Base-by-base conservation (phyloP, 2,113 vertebrate species). In the Cynopterus brachyotis region DNA sequence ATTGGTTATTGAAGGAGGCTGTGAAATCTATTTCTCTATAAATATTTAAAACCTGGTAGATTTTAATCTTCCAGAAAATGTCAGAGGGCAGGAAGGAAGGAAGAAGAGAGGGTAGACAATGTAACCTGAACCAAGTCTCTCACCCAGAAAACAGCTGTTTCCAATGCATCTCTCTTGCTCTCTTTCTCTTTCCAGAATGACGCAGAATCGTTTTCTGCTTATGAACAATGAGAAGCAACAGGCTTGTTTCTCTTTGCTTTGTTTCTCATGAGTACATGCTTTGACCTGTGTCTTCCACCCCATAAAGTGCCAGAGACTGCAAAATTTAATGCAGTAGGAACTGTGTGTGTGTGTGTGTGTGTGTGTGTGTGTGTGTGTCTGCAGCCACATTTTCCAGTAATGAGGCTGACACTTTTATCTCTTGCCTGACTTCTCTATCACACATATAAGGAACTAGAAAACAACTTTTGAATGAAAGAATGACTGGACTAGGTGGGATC, bases 51-150 rank as follows among this genome's bases (percentile, higher is more conserved):
- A 96, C 35, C 19, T 32, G 42, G 32, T 10, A 85, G 72, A 50
- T 80, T 92, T 89, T 57, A 62, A 92, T 76, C 76, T 89, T 82
- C n/a, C 53, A 95, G 76, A 72, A 50, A 50, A 57, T 35, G 32
- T 69, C 69, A 70, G 13, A 90, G 24, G 5, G 5, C 60, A 88
- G 42, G 42, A 40, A 45, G 42, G 42, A 40, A 45, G 30, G 70
- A 72, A 42, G 24, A 19, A 73, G n/a, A 17, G n/a, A 40, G 1
- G 28, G 64, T 9, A 37, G 67, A 75, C 37, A 17, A 50, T 24
- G 37, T n/a, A 6, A 47, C 40, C 15, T 85, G 35, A 32, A 40
- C 19, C 17, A 59, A 22, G 45, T 57, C 60, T 69, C 64, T 82
- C 28, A 32, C n/a, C 40, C 69, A n/a, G 57, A 66, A 55, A 26